Evolutionary conservation across 2,888 invertebrate genomes (phyloP).

Genomic region (Tridacna crocea): DNA sequence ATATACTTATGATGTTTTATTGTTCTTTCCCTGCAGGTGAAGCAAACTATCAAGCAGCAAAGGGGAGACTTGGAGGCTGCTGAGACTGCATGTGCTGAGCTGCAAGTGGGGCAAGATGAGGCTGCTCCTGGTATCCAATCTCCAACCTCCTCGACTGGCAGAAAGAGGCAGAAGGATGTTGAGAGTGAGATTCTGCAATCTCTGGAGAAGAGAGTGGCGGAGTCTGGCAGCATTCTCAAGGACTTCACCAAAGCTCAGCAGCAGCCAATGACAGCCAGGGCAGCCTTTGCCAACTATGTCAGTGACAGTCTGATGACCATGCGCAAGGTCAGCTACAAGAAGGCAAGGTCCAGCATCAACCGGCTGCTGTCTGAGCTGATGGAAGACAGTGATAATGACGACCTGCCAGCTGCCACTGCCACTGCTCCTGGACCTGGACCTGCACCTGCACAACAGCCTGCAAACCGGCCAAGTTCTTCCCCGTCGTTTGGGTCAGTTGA

Average conservation of each 20-base stretch:
- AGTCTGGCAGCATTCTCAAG: slow-evolving; percentile 39
- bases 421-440: not conserved
- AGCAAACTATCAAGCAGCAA: slow-evolving; percentile 33
- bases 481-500: too few species aligned
- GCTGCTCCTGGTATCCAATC: slow-evolving; percentile 18
- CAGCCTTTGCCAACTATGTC: slow-evolving; percentile 54
- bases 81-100: slow-evolving; percentile 28
- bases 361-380: slow-evolving; percentile 45
- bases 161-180: too few species aligned
- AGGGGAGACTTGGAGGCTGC: slow-evolving; percentile 30
- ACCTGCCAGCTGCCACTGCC: not conserved
- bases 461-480: too few species aligned
- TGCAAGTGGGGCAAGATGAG: not conserved
- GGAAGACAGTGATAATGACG: slow-evolving; percentile 54
- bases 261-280: slow-evolving; percentile 34
- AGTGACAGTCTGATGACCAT: slow-evolving; percentile 51
- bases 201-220: slow-evolving; percentile 40
- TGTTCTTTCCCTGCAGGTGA: slow-evolving; percentile 34
- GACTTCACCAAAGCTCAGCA: slow-evolving; percentile 31
- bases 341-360: slow-evolving; percentile 44
- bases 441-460: not conserved
- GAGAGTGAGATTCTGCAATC: slow-evolving; percentile 26
- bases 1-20: too few species aligned
- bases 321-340: slow-evolving; percentile 45
- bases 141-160: slow-evolving; percentile 17